Base-by-base conservation (phyloP, 1,140 invertebrate genomes). In the Zophobas morio region DNA sequence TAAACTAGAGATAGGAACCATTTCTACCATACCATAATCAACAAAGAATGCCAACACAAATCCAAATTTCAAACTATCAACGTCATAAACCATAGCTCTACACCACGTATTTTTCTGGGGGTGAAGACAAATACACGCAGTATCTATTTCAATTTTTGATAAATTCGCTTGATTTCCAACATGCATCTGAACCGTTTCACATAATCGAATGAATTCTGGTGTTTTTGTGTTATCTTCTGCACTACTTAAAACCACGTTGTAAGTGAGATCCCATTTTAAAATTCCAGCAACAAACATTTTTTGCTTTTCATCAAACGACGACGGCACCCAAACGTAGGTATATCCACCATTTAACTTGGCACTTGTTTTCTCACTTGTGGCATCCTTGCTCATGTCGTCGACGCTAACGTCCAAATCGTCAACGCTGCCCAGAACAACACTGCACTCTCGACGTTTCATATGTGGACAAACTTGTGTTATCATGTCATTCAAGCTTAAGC, bases 11-110 rank as follows among this genome's bases (percentile, higher is more conserved):
- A 39, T 63, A 2, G 78, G n/a, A 1, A 79, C 71, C 1, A 54
- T 57, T 56, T 82, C 78, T 6, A 76, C 47, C 33, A 76, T 79
- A 6, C 79, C 81, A 47, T 79, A 82, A 74, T 82, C 81, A 1
- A 82, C 81, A 57, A 79, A 82, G 20, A 82, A 63, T 42, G 79
- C 79, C 8, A 60, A 47, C 2, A 81, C 79, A 47, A 42, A 70
- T 0, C 75, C 77, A 1, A 56, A 78, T 53, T 80, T 66, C 6
- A 77, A 5, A 1, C 37, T 39, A 36, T 82, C 73, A 4, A 70
- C 51, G n/a, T 70, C 35, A 3, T 73, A 75, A 34, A 82, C 70
- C 39, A 36, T 3, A 2, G 70, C 81, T 34, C 81, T 53, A 39
- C 78, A 79, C 78, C 78, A 82, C 36, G 6, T 6, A 1, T 51